Conservation (phyloP, 2,888 invertebrate genomes). For the Heteromurus nitidus region DNA sequence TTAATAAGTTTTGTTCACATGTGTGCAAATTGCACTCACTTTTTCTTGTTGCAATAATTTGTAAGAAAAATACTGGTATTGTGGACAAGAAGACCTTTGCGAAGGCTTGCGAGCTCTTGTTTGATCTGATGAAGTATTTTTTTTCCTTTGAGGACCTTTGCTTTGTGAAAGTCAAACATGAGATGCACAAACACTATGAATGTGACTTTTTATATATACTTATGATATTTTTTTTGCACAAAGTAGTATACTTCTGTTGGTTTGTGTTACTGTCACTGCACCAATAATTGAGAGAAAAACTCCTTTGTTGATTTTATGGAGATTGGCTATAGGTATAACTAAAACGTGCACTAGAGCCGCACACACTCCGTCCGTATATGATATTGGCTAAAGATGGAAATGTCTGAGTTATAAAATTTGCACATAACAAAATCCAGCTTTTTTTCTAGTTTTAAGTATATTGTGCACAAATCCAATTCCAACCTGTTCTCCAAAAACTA, state of each 20-base stretch:
- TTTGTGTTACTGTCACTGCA: neutral
- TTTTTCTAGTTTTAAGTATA: no score
- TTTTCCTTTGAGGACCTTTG: constrained; percentile 31
- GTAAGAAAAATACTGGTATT: constrained; percentile 27
- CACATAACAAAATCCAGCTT: no score
- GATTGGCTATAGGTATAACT: no score
- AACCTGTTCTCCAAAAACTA: neutral
- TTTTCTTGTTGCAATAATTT: constrained; percentile 22
- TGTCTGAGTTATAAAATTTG: no score
- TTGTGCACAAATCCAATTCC: no score
- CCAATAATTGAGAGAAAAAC: no score
- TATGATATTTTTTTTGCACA: no score
- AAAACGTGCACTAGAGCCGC: no score
- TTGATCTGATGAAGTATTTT: constrained; percentile 12
- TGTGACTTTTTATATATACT: neutral
- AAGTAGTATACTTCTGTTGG: no score
- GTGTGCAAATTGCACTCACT: constrained; percentile 26
- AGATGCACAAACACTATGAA: neutral
- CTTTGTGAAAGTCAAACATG: constrained; percentile 44
- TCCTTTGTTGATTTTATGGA: neutral
- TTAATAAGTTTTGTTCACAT: no score
- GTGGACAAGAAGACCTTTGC: constrained; percentile 55
- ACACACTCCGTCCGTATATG: no score
- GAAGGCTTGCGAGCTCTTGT: constrained; percentile 34
- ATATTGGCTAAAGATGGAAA: no score